phyloP scores from a whole-genome alignment of 2,113 vertebrate species.

The Carassius gibelio region DNA sequence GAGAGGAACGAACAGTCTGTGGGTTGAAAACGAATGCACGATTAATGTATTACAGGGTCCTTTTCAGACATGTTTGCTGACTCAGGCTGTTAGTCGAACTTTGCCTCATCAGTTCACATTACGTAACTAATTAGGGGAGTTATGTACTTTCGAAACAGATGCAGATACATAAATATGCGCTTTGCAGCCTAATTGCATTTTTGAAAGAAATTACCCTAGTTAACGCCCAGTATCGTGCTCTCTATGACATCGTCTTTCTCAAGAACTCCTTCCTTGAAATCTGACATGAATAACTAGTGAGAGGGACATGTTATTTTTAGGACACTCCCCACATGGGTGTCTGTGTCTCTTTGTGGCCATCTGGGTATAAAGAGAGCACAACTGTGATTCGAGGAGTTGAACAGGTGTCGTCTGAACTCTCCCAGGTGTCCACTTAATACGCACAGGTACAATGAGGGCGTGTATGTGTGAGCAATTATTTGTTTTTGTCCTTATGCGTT shows the following conservation, averaged over 20 bases:
- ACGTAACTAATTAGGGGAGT: not conserved
- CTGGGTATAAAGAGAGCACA: constrained; percentile 33
- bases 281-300: constrained; percentile 21
- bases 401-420: constrained; percentile 50
- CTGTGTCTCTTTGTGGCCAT: constrained; percentile 42
- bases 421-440: constrained; percentile 49
- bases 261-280: not conserved
- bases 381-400: constrained; percentile 39
- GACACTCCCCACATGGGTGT: constrained; percentile 18
- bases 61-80: constrained; percentile 34
- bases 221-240: not conserved
- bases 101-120: constrained; percentile 3
- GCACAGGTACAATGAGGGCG: constrained; percentile 23
- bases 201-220: not conserved
- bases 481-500: not conserved
- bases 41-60: constrained; percentile 19
- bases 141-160: not conserved
- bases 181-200: not conserved
- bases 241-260: not conserved
- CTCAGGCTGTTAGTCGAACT: not conserved
- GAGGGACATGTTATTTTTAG: constrained; percentile 30
- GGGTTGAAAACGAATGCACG: constrained; percentile 19
- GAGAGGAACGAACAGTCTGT: not conserved
- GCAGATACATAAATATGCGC: constrained; percentile 17
- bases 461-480: constrained; percentile 12